phyloP scores from a whole-genome alignment of 2,113 vertebrate genomes.

The Vanacampus margaritifer region DNA sequence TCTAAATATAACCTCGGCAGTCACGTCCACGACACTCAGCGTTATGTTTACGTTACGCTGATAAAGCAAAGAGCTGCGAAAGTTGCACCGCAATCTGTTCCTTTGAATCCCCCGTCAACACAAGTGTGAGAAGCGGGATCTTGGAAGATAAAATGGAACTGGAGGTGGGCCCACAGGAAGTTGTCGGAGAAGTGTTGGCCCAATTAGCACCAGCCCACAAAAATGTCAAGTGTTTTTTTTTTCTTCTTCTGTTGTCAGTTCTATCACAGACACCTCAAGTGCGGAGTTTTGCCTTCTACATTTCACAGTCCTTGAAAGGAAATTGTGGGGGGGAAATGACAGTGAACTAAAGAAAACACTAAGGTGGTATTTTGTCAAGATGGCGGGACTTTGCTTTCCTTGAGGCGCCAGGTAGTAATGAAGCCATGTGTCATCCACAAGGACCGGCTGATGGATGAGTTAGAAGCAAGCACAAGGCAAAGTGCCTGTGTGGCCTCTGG shows the following conservation, averaged over 20 bases:
- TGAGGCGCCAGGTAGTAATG: conserved; percentile 10
- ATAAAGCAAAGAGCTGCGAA: conserved; percentile 18
- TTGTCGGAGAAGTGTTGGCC: conserved; percentile 43
- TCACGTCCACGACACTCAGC: conserved; percentile 6
- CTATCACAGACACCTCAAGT: conserved; percentile 27
- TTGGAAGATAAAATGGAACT: conserved; percentile 37
- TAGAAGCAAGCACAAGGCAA: conserved; percentile 35
- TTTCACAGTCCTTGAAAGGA: conserved; percentile 6
- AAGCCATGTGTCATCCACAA: conserved; percentile 10
- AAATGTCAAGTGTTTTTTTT: conserved; percentile 26
- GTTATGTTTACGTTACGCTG: conserved; percentile 22
- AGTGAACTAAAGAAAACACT: conserved; percentile 25
- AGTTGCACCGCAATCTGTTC: conserved; percentile 50
- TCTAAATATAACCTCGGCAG: too few relatives aligned
- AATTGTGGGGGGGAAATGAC: conserved; percentile 48
- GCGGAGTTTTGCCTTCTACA: conserved; percentile 3
- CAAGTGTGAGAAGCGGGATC: conserved; percentile 42
- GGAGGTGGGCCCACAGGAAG: conserved; percentile 35
- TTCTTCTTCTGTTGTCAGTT: background rate
- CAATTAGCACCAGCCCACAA: conserved; percentile 38
- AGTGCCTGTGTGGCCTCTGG: conserved; percentile 39
- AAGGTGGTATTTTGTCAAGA: conserved; percentile 17
- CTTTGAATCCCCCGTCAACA: conserved; percentile 34
- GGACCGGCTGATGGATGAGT: conserved; percentile 43
- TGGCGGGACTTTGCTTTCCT: conserved; percentile 8